A percentile compares a stretch with the other conserved stretches of the same genome.
These are phyloP conservation scores for Tineola bisselliella DNA, from an alignment of 2,888 invertebrate species.

Conservation along the genomic window DNA sequence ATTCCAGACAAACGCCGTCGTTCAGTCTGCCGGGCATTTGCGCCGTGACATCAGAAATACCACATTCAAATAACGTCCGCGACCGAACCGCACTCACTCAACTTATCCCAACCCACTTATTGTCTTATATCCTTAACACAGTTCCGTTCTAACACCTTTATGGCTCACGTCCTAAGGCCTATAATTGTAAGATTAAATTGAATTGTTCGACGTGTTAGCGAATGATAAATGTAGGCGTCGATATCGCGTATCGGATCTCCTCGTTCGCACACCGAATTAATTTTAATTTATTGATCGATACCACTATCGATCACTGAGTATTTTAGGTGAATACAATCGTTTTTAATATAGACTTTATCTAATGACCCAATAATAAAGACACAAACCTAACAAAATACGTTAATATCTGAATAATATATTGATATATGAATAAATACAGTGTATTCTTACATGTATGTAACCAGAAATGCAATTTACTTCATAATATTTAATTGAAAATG, in stretches of 20 bases:
- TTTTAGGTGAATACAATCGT: constrained; percentile 54
- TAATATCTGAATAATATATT: not conserved
- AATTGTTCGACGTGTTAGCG: constrained; percentile 66
- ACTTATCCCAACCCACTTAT: constrained; percentile 26
- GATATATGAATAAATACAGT: not conserved
- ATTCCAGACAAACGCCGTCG: constrained; percentile 38
- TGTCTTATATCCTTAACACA: not conserved
- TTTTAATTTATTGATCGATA: constrained; percentile 69
- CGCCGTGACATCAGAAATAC: constrained; percentile 47
- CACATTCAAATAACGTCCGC: constrained; percentile 45
- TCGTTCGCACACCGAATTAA: constrained; percentile 69
- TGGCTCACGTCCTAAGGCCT: constrained; percentile 38
- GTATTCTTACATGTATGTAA: not conserved
- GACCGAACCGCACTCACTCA: constrained; percentile 38
- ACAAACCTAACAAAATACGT: too few species aligned
- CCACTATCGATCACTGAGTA: constrained; percentile 60
- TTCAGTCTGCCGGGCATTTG: constrained; percentile 51
- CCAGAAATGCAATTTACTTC: constrained; percentile 1
- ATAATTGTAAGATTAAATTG: constrained; percentile 38
- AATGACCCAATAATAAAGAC: too few species aligned
- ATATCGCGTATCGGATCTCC: constrained; percentile 66
- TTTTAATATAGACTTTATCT: not conserved
- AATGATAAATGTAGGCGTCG: constrained; percentile 68
- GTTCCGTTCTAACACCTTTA: constrained; percentile 28
- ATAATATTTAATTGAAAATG: constrained; percentile 10